Base-by-base conservation (phyloP, 2,113 vertebrate species). In the Notechis scutatus region DNA sequence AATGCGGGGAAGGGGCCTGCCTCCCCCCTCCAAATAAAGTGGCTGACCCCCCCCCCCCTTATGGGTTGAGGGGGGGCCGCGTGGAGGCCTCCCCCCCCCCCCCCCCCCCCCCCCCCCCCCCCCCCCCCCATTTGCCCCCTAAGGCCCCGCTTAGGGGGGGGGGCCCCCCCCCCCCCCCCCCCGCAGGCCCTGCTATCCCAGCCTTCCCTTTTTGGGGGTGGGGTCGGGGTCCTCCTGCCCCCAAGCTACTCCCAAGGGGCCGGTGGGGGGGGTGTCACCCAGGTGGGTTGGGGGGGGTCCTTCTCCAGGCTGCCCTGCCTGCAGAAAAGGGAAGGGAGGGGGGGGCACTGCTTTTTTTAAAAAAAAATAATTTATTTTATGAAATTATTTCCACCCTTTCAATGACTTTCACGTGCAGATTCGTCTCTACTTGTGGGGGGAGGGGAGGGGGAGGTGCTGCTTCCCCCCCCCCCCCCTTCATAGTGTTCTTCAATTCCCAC, bases 91-190 rank as follows among this genome's bases (percentile, higher is more conserved):
- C 23, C 3, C 23, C 26, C 61, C 61, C 1, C 61, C 61, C 11
- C 10, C 24, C 3, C 3, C 59, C 0, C 9, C 23, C 1, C 10
- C 23, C 10, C 24, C 26, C 10, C 24, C 3, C 3, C 59, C 0
- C 9, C 23, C 1, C 10, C 23, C 10, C 24, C 26, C 24, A 2
- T 59, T 59, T 8, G 23, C 15, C 54, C 54, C 15, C 54, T 54
- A 54, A 54, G 18, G 14, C 55, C 8, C 24, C 23, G 57, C 57
- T 61, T 61, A 10, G 10, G 59, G 29, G 24, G 59, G 12, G 59
- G 3, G 59, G 24, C 4, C 59, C 12, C 3, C 24, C 24, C 1
- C 3, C 24, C 0, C 10, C 24, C 3, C 10, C 23, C 10, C 10
- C 26, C 26, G 0, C 10, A n/a, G 11, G 11, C 61, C 61, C 61